These are phyloP conservation scores for Porites australiensis DNA, from an alignment of 64 coral and sea anemone genomes.

Conservation along the genomic window DNA sequence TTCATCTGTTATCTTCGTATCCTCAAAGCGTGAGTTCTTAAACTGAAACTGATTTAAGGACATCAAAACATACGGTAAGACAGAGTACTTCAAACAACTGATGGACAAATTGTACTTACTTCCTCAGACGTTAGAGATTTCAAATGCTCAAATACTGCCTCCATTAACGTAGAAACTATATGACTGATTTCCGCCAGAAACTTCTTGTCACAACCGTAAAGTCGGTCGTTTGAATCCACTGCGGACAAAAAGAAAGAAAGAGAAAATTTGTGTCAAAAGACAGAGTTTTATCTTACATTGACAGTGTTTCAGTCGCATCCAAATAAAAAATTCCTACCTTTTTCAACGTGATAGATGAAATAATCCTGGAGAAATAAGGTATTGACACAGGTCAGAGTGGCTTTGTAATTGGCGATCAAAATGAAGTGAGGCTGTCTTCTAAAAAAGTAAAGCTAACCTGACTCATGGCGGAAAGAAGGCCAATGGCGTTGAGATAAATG, in stretches of 20 bases:
- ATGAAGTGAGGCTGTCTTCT: not conserved
- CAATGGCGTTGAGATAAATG: conserved; percentile 88
- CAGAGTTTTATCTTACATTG: too few relatives aligned
- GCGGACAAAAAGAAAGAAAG: not conserved
- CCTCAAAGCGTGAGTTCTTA: too few relatives aligned
- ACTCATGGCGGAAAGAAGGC: conserved; percentile 83
- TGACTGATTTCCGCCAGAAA: conserved; percentile 89
- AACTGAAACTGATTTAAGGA: not conserved
- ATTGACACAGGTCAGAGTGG: too few relatives aligned
- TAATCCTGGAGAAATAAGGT: conserved; percentile 70
- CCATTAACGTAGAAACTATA: conserved; percentile 77
- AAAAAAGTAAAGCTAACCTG: conserved; percentile 64
- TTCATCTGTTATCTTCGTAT: too few relatives aligned
- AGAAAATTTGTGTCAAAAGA: too few relatives aligned
- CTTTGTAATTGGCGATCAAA: not conserved
- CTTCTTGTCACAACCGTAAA: conserved; percentile 95
- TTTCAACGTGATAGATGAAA: conserved; percentile 94
- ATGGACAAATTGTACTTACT: conserved; percentile 26
- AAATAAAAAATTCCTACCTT: conserved; percentile 59
- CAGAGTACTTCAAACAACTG: not conserved
- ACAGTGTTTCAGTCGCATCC: too few relatives aligned
- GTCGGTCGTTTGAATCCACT: conserved; percentile 96
- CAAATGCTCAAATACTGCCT: conserved; percentile 87
- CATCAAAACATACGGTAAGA: not conserved
- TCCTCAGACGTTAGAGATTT: conserved; percentile 74